Evolutionary conservation across 2,797 vertebrate species (phyloP), one percentile per base, ranked within the genome.

Genomic region (Sebastes flavidus): DNA sequence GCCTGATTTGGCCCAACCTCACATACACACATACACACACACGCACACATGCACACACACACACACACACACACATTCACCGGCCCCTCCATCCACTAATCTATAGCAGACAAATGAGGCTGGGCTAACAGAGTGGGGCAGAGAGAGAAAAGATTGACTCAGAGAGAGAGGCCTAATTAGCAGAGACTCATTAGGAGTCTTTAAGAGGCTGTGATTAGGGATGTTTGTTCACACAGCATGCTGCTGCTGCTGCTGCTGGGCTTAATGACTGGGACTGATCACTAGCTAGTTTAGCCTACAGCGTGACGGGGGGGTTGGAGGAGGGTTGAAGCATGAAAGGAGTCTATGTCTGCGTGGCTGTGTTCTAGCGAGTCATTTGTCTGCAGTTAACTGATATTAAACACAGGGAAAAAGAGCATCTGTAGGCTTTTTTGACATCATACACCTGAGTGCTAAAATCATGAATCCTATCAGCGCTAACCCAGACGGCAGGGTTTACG

Each of bases 191-290:
- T 96, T 95, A 95, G 92, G 92, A 95, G 94, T 93, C 90, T 93
- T 93, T 91, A 94, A 91, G 91, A 94, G 91, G 89, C 91, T 94
- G 93, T 96, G 94, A 96, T 96, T 95, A 96, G 95, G 91, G 94
- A 95, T 95, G 94, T 96, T 96, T 96, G 95, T 95, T 95, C 95
- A 95, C 95, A 94, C 93, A 92, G 93, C 90, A 77, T 86, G 89
- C 84, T 77, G 90, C 90, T 89, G 80, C 89, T 86, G 89, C 84
- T 77, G 90, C 90, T 89, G 80, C 89, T 78, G 89, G 91, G 92
- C 89, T 89, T 94, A 94, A 94, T 93, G 93, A 93, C 87, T 83
- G 87, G 85, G 91, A 91, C 89, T 89, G 88, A 93, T 93, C 89
- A 71, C 87, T 59, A 72, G 90, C 84, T 85, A 86, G 84, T 91